Percentiles rank a stretch among this genome's conserved stretches.
These are phyloP conservation scores for Lindbergichthys nudifrons DNA, from an alignment of 2,797 vertebrate genomes.

Conservation along the genomic window DNA sequence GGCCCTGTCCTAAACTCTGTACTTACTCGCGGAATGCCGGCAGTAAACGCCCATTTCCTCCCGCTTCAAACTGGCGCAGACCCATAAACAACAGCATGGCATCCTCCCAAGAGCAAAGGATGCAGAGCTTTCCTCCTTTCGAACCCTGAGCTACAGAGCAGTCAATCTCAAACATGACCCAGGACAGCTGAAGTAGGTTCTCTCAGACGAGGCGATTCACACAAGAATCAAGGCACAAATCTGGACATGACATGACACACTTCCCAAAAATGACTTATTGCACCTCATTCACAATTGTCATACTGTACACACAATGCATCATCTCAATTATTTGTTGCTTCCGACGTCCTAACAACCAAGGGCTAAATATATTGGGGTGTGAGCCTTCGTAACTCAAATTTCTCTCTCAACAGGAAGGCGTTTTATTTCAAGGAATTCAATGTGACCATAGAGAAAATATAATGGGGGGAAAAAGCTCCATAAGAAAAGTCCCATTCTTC, in stretches of 20 bases:
- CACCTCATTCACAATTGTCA: slow-evolving; percentile 28
- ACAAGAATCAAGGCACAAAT: slow-evolving; percentile 70
- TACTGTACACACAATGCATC: neutral
- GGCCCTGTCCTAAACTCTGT: neutral
- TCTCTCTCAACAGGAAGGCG: neutral
- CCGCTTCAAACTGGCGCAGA: neutral
- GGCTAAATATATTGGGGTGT: neutral
- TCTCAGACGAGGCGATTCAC: slow-evolving; percentile 41
- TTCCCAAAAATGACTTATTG: slow-evolving; percentile 12
- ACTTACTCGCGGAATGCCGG: neutral
- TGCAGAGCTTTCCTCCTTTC: neutral
- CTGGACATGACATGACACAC: slow-evolving; percentile 47
- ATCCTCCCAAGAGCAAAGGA: neutral
- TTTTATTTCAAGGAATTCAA: neutral
- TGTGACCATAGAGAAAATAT: neutral
- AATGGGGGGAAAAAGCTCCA: neutral
- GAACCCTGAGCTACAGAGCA: neutral
- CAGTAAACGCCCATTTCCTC: neutral
- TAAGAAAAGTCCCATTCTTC: neutral
- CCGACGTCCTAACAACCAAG: neutral
- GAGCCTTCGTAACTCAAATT: neutral
- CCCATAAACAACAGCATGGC: neutral
- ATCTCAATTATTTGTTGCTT: neutral
- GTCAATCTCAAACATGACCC: slow-evolving; percentile 44
- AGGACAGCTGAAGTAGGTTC: slow-evolving; percentile 10